phyloP scores from a whole-genome alignment of 2,797 vertebrate genomes.

The Dicrostonyx torquatus region DNA sequence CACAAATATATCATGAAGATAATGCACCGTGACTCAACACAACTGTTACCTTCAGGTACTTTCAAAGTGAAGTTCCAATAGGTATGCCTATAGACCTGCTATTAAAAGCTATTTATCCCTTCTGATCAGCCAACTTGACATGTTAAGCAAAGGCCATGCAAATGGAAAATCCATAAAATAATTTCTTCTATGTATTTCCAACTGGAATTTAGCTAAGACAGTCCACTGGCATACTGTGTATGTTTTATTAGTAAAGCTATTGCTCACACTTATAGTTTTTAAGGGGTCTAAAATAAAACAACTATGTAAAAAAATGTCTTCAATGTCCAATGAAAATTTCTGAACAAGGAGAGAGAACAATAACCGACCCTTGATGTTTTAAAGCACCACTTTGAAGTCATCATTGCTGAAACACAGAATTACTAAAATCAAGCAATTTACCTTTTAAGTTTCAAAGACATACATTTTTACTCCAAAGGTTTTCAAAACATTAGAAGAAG shows the following conservation, averaged over 20 bases:
- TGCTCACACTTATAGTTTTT: conserved; percentile 22
- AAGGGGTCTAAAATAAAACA: conserved; percentile 51
- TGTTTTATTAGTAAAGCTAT: conserved; percentile 62
- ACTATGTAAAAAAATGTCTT: conserved; percentile 26
- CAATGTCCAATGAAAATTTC: conserved; percentile 54
- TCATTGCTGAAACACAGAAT: conserved; percentile 61
- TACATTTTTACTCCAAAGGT: conserved; percentile 47
- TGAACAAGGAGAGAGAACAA: conserved; percentile 63
- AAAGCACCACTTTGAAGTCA: conserved; percentile 70
- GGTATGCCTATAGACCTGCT: neutral
- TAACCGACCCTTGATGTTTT: conserved; percentile 62
- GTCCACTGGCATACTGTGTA: neutral
- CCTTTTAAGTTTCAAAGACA: conserved; percentile 64
- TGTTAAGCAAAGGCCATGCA: neutral
- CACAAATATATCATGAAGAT: conserved; percentile 29
- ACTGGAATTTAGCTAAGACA: conserved; percentile 60
- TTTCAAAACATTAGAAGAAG: conserved; percentile 73
- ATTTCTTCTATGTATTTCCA: conserved; percentile 29
- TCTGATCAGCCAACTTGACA: conserved; percentile 19
- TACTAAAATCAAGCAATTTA: conserved; percentile 65
- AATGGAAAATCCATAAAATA: conserved; percentile 57
- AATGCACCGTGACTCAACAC: conserved; percentile 21
- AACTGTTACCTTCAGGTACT: neutral
- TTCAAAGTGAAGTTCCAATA: conserved; percentile 30
- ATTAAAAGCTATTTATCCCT: conserved; percentile 25